Percentiles rank a stretch among this genome's conserved stretches.
phyloP scores from a whole-genome alignment of 2,888 invertebrate species.

The Listrodromus nycthemerus region DNA sequence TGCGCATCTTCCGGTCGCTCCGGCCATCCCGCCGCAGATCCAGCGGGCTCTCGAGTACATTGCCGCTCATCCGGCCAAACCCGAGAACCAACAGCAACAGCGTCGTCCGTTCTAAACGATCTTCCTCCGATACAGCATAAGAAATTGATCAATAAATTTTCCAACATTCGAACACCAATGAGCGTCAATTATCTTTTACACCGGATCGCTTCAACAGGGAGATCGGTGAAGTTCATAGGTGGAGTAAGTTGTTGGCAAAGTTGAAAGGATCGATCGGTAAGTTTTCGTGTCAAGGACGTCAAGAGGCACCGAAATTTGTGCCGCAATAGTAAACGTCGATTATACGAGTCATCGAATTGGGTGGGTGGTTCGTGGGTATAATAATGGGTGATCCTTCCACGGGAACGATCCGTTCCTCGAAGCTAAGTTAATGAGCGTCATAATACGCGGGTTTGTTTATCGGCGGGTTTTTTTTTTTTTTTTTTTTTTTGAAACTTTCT shows the following conservation, averaged over 20 bases:
- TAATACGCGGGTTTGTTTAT: not conserved
- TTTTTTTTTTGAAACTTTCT: not conserved
- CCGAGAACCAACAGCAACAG: constrained; percentile 53
- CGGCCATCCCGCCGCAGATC: constrained; percentile 80
- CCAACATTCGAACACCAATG: not conserved
- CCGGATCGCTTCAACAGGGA: not conserved
- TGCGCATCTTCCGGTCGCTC: constrained; percentile 80
- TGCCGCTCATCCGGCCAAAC: constrained; percentile 74
- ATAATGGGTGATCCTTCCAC: not conserved
- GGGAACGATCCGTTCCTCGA: not conserved
- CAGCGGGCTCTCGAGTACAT: constrained; percentile 77
- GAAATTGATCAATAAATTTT: not conserved
- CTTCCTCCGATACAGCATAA: not conserved
- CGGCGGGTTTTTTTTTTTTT: too few relatives aligned
- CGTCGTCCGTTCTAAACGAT: constrained; percentile 29
- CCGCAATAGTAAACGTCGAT: not conserved
- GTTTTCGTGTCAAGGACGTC: not conserved
- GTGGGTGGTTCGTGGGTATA: not conserved
- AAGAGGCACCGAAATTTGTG: not conserved
- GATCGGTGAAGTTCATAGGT: not conserved
- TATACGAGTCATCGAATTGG: not conserved
- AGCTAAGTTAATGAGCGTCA: not conserved
- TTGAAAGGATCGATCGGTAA: not conserved
- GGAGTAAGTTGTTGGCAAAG: not conserved
- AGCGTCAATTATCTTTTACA: not conserved